Evolutionary conservation across 2,888 invertebrate species (phyloP).

Genomic region (Smittia aterrima): DNA sequence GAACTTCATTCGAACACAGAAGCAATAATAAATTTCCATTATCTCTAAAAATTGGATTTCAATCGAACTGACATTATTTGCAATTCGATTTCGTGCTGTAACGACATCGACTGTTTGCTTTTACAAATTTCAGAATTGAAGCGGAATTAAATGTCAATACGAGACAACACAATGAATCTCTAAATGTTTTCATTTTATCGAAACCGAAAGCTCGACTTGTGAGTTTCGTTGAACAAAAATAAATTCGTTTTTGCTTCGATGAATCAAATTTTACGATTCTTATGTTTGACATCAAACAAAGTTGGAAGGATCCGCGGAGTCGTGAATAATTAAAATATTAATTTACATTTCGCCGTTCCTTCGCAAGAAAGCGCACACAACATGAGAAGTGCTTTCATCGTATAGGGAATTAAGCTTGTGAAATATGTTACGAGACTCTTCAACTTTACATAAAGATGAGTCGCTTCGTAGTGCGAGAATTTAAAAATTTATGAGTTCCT

Average conservation of each 20-base stretch:
- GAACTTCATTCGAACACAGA: too few relatives aligned
- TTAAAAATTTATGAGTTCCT: too few relatives aligned
- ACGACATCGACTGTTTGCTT: not conserved
- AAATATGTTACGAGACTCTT: not conserved
- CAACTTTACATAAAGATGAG: not conserved
- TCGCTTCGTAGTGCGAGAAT: not conserved
- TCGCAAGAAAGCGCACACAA: not conserved
- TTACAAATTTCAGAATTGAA: not conserved
- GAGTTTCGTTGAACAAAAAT: not conserved
- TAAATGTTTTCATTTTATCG: not conserved
- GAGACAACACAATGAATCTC: not conserved
- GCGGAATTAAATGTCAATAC: not conserved
- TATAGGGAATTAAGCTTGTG: not conserved
- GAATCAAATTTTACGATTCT: not conserved
- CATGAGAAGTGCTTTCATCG: not conserved
- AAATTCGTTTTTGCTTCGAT: not conserved
- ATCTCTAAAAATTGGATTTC: too few relatives aligned
- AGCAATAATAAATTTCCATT: too few relatives aligned
- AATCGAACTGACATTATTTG: too few relatives aligned
- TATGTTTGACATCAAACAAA: not conserved
- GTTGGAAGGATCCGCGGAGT: not conserved
- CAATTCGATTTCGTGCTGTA: too few relatives aligned
- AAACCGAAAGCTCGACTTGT: not conserved
- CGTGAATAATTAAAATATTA: slow-evolving; percentile 2
- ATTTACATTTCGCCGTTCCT: not conserved